Percentiles rank a stretch among this genome's conserved stretches.
Conservation (phyloP, 2,888 invertebrate genomes). For the Drosophila austrosaltans region DNA sequence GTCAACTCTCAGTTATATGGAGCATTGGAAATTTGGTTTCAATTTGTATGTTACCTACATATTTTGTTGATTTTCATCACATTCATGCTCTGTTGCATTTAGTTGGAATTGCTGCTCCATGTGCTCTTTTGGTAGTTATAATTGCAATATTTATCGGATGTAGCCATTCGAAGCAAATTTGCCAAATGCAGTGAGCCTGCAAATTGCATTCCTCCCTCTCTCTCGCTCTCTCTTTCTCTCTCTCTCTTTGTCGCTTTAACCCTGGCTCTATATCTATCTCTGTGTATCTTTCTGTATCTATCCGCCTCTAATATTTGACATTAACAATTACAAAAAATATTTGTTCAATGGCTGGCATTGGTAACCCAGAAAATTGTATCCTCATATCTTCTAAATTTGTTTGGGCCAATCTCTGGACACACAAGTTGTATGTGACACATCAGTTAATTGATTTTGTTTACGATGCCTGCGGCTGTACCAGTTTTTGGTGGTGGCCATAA, state of each 20-base stretch:
- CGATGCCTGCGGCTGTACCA: slow-evolving; percentile 58
- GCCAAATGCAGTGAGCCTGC: slow-evolving; percentile 1
- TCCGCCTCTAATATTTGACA: slow-evolving; percentile 7
- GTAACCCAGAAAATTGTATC: neutral
- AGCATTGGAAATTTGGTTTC: neutral
- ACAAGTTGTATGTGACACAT: slow-evolving; percentile 28
- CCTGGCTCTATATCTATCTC: neutral
- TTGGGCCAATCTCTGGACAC: slow-evolving; percentile 29
- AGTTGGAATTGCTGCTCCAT: neutral
- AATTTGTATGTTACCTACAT: no score
- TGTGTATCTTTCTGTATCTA: neutral
- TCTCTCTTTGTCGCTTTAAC: neutral
- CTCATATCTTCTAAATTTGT: slow-evolving; percentile 29
- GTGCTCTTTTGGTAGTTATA: slow-evolving; percentile 5
- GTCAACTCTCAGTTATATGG: neutral
- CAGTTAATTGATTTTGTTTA: slow-evolving; percentile 73
- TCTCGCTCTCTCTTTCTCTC: neutral
- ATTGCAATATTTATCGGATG: slow-evolving; percentile 11
- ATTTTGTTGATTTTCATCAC: slow-evolving; percentile 1
- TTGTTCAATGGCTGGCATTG: slow-evolving; percentile 17
- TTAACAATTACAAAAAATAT: slow-evolving; percentile 4
- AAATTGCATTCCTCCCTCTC: slow-evolving; percentile 1
- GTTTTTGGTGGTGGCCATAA: slow-evolving; percentile 40
- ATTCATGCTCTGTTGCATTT: slow-evolving; percentile 4
- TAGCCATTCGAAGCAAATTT: slow-evolving; percentile 6